phyloP scores from a whole-genome alignment of 1,140 invertebrate genomes.

The Heterodera schachtii region DNA sequence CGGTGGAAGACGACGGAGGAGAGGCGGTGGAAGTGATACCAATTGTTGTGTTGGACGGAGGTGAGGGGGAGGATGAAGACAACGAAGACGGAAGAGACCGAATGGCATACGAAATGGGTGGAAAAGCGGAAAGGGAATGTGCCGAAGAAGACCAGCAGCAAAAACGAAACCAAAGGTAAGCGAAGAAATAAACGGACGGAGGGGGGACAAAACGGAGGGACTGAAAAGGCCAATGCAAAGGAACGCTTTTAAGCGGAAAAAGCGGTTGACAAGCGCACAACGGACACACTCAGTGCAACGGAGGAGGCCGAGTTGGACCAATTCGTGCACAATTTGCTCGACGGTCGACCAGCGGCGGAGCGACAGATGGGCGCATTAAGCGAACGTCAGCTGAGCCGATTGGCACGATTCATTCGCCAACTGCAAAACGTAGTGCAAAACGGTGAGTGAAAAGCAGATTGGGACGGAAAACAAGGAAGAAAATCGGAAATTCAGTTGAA shows the following conservation, averaged over 20 bases:
- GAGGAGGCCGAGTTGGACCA: conserved; percentile 50
- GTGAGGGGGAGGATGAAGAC: neutral
- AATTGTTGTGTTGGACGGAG: conserved; percentile 29
- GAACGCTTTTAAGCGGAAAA: too few species aligned
- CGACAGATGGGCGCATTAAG: conserved; percentile 15
- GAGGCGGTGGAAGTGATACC: conserved; percentile 3
- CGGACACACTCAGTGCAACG: conserved; percentile 20
- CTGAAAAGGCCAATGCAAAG: too few species aligned
- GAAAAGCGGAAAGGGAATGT: neutral
- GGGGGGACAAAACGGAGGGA: too few species aligned
- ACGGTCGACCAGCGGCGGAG: conserved; percentile 7
- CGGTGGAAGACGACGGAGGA: neutral
- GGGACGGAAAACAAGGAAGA: too few species aligned
- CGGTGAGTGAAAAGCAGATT: neutral
- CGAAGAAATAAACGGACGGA: neutral
- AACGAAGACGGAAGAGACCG: neutral
- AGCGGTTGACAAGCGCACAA: too few species aligned
- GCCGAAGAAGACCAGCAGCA: conserved; percentile 6
- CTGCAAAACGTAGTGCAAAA: conserved; percentile 46
- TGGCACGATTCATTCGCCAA: conserved; percentile 40
- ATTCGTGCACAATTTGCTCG: conserved; percentile 41
- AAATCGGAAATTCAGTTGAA: neutral
- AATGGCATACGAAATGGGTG: neutral
- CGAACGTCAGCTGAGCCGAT: conserved; percentile 42
- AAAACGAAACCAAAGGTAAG: conserved; percentile 8